phyloP scores from a whole-genome alignment of 2,888 invertebrate species.

The Drosophila helvetica region DNA sequence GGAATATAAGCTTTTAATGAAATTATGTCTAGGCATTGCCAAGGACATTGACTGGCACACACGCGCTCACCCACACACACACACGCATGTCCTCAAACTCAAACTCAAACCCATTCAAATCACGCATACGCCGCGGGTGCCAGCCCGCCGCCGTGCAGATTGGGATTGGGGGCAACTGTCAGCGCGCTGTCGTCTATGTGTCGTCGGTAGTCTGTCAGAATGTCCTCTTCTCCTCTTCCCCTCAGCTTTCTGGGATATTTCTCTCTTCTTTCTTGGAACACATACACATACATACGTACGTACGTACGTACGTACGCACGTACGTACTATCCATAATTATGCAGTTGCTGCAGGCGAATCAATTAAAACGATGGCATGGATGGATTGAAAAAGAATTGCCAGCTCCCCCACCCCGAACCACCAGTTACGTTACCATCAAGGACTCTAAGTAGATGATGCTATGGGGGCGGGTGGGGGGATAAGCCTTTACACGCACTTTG shows the following conservation, averaged over 20 bases:
- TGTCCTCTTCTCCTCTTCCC: too few species aligned
- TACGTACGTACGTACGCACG: neutral
- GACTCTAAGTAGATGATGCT: constrained; percentile 6
- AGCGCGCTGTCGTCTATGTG: constrained; percentile 35
- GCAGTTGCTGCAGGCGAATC: constrained; percentile 53
- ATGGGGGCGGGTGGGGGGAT: neutral
- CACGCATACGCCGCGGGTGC: constrained; percentile 66
- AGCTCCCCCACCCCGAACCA: too few species aligned
- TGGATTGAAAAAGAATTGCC: constrained; percentile 3
- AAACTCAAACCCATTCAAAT: constrained; percentile 50
- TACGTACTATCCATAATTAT: constrained; percentile 49
- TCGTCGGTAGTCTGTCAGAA: constrained; percentile 44
- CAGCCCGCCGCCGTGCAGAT: too few species aligned
- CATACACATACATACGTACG: neutral
- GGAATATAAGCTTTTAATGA: constrained; percentile 49
- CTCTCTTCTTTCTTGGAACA: constrained; percentile 8
- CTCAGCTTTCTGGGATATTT: constrained; percentile 20
- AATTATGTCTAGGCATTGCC: constrained; percentile 56
- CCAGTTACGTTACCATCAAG: too few species aligned
- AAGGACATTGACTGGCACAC: constrained; percentile 39
- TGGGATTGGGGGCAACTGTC: constrained; percentile 56
- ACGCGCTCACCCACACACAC: constrained; percentile 16
- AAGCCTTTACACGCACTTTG: constrained; percentile 21
- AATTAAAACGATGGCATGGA: constrained; percentile 54
- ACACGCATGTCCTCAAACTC: constrained; percentile 57